These are phyloP conservation scores for Capromys pilorides DNA, from an alignment of 2,797 vertebrate genomes.

Conservation along the genomic window DNA sequence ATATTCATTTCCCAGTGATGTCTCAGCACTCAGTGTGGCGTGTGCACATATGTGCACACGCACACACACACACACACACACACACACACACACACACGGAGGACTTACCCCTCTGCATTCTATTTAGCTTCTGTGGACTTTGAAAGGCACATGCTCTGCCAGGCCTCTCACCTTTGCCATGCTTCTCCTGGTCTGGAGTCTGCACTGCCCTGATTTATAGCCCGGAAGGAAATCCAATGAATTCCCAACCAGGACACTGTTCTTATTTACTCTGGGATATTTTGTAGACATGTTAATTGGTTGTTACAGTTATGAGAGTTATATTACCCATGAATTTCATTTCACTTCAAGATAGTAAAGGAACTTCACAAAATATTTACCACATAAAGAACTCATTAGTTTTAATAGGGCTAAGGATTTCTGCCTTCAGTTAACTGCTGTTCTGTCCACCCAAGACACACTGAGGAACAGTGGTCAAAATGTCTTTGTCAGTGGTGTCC, in stretches of 20 bases:
- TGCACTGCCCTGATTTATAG: not conserved
- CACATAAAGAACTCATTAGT: constrained; percentile 31
- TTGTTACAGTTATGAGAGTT: constrained; percentile 2
- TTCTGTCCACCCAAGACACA: not conserved
- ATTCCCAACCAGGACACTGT: not conserved
- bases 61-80: not conserved
- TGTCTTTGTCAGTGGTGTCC: not conserved
- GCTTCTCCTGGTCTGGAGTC: not conserved
- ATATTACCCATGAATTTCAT: constrained; percentile 48
- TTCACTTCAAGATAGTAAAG: constrained; percentile 63
- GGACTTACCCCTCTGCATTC: not conserved
- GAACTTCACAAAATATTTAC: constrained; percentile 69
- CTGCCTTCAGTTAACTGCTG: not conserved
- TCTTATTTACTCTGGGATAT: not conserved
- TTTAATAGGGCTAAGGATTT: constrained; percentile 50
- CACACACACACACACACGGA: not conserved
- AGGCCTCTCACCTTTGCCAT: not conserved
- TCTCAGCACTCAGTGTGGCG: not conserved
- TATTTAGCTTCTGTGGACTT: not conserved
- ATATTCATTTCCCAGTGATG: not conserved
- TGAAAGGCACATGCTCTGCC: not conserved
- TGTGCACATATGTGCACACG: not conserved
- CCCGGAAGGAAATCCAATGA: not conserved
- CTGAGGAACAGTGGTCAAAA: not conserved
- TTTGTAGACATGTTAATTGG: constrained; percentile 23